A percentile compares a stretch with the other conserved stretches of the same genome.
Evolutionary conservation across 2,797 vertebrate genomes (phyloP).

Genomic region (Sebastes itinus): DNA sequence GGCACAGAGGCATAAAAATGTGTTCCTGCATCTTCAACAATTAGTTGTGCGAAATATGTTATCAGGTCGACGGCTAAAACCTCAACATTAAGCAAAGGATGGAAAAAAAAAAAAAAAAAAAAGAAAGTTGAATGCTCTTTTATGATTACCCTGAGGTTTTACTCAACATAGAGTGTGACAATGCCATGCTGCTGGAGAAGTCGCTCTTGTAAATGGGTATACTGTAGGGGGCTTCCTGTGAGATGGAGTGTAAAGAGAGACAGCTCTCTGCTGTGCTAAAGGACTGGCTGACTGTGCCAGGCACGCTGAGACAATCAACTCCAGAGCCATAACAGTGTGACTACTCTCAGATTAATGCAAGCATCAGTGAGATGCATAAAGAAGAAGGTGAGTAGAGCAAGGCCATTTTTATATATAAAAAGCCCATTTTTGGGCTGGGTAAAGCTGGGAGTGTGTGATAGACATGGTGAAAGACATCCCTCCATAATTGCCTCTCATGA

Average conservation of each 20-base stretch:
- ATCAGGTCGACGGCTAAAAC: not conserved
- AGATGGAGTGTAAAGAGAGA: slow-evolving; percentile 26
- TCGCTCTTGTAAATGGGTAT: slow-evolving; percentile 22
- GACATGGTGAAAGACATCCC: slow-evolving; percentile 31
- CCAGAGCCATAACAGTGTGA: slow-evolving; percentile 48
- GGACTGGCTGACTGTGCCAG: slow-evolving; percentile 45
- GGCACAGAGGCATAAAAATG: not conserved
- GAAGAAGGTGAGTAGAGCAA: slow-evolving; percentile 3
- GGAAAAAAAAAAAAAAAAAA: not conserved
- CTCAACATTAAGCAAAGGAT: not conserved
- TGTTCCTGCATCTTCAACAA: not conserved
- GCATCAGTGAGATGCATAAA: slow-evolving; percentile 41
- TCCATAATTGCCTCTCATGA: slow-evolving; percentile 47
- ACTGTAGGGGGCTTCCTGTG: slow-evolving; percentile 18
- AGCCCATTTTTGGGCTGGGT: slow-evolving; percentile 10
- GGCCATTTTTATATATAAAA: slow-evolving; percentile 40
- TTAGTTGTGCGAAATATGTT: not conserved
- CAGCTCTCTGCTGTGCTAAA: slow-evolving; percentile 47
- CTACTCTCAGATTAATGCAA: slow-evolving; percentile 54
- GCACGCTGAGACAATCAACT: slow-evolving; percentile 64
- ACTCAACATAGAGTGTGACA: slow-evolving; percentile 8
- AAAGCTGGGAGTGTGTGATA: slow-evolving; percentile 33
- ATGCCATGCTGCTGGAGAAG: slow-evolving; percentile 21
- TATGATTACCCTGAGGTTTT: not conserved
- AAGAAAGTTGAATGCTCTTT: not conserved